These are phyloP conservation scores for Elanoides forficatus DNA, from an alignment of 2,113 vertebrate species.

Conservation along the genomic window DNA sequence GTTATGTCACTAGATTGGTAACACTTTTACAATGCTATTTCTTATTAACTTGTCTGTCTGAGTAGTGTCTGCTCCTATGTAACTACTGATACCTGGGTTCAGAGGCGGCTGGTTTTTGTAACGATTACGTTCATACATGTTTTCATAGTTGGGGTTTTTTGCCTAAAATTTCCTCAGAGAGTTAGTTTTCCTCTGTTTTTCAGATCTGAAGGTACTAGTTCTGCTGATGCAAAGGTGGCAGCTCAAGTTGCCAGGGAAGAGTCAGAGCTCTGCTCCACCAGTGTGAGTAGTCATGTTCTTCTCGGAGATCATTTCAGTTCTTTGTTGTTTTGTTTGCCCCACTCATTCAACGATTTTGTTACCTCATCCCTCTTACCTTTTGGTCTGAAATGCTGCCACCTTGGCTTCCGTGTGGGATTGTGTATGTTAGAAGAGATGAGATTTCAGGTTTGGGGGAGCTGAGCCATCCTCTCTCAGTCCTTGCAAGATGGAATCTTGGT, in stretches of 20 bases:
- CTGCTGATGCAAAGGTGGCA: not conserved
- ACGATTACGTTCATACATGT: not conserved
- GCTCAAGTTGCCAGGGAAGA: not conserved
- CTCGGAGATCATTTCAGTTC: not conserved
- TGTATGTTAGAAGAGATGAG: not conserved
- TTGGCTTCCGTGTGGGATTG: not conserved
- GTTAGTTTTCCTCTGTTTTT: not conserved
- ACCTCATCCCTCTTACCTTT: not conserved
- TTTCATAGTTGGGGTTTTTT: not conserved
- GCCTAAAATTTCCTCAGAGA: not conserved
- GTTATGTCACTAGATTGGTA: not conserved
- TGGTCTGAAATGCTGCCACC: not conserved
- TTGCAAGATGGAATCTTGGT: not conserved
- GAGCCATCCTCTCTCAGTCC: not conserved
- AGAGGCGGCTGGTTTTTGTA: not conserved
- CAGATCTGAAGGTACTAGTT: not conserved
- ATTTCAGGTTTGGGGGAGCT: not conserved
- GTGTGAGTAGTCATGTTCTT: not conserved
- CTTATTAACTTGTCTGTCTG: not conserved
- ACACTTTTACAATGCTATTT: not conserved
- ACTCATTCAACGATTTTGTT: not conserved
- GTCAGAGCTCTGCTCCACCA: not conserved
- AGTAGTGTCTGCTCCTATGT: not conserved
- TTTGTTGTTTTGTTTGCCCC: not conserved
- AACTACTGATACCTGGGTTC: not conserved